Evolutionary conservation across 2,888 invertebrate genomes (phyloP), one percentile per base, ranked within the genome.

Genomic region (Drosophila phalerata): DNA sequence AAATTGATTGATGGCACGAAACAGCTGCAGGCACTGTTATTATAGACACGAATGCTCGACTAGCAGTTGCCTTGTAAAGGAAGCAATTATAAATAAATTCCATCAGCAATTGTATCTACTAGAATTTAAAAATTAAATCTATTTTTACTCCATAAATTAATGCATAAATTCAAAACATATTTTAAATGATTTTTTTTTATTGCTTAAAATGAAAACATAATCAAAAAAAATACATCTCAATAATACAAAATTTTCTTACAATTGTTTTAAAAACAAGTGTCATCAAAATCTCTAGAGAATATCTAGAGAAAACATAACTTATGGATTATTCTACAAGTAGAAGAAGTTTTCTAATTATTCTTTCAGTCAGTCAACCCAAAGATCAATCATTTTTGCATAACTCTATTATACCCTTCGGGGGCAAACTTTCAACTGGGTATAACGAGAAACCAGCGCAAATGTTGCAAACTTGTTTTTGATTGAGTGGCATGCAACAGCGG

Each of bases 1-100:
- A 40, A 70, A 62, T 74, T 86, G 85, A 86, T 85, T 78, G 83
- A 84, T 84, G 67, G 61, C 34, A 43, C 43, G 15, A 43, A 56
- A 56, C 43, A 43, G 43, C 43, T 56, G 55, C 15, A 43, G 43
- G 10, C 32, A 15, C 30, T n/a, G 17, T 32, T 42, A 42, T 28
- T 53, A 30, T 11, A 28, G 4, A 28, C 4, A 0, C 1, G 5
- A 0, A 10, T 22, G 62, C 22, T 2, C 19, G 38, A 38, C 47
- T 32, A 5, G 1, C 8, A 6, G 10, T 13, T 55, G 32, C 32
- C 30, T 47, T 47, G 52, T 53, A 34, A 55, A 9, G 11, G 4
- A 3, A 22, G 22, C 3, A 22, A 22, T 4, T 4, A 22, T n/a
- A 22, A 22, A 3, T 22, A 22, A 22, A 22, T 22, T 22, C 22